Evolutionary conservation across 2,888 invertebrate species (phyloP), one percentile per base, ranked within the genome.

Genomic region (Hirtodrosophila histrioides): DNA sequence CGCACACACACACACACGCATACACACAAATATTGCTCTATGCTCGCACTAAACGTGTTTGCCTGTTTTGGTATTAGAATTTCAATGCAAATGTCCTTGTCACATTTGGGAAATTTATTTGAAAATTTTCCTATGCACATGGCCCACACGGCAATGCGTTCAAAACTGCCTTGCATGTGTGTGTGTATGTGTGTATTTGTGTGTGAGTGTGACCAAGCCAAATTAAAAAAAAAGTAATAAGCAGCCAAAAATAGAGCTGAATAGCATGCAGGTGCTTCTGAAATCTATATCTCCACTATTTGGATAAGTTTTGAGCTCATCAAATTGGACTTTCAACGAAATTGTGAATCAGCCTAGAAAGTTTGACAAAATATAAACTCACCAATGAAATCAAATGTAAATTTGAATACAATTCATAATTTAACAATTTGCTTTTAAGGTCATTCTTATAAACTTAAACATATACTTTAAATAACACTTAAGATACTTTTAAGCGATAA

Each of bases 11-110:
- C n/a, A 37, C 17, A 17, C 17, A 17, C 17, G 2, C 17, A 17
- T 2, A 17, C 17, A 17, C 17, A 17, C 17, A 17, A 17, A 17
- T 17, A 17, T 17, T 17, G 11, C 23, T 46, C 24, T 11, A 27
- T 17, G 37, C 35, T 43, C 39, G 37, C 10, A 6, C 27, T 5
- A 27, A 5, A 36, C 57, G 48, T 56, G 51, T 55, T 66, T 69
- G 62, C 51, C 69, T 66, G 64, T 56, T 80, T 70, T 67, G 68
- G 86, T 67, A 74, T 82, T 82, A 65, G 76, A 62, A 80, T 83
- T 84, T 84, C 82, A 73, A 79, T 85, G 85, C 82, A 85, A 84
- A 86, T 85, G 84, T 81, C 84, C 82, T 82, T 82, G 82, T 86
- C 86, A 80, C 82, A 86, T 83, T 86, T 84, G 69, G 82, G 75